Percentiles rank a stretch among this genome's conserved stretches.
Evolutionary conservation across 2,797 vertebrate genomes (phyloP).

Genomic region (Bovichtus diacanthus): DNA sequence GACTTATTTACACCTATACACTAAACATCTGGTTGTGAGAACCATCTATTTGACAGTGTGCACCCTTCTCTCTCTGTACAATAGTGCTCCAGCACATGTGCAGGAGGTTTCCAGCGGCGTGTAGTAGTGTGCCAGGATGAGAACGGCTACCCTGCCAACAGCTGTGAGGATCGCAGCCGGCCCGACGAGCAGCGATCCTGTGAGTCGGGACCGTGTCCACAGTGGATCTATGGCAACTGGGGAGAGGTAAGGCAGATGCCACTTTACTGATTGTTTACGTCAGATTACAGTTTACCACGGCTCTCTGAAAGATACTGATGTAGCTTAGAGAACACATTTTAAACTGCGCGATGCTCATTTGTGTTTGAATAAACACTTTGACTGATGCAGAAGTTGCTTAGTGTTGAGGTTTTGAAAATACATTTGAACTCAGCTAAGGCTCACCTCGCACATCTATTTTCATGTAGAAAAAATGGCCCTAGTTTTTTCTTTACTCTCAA

Average conservation of each 20-base stretch:
- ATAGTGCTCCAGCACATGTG: constrained; percentile 98
- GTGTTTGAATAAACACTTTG: constrained; percentile 12
- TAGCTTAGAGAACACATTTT: constrained; percentile 6
- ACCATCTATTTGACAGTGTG: constrained; percentile 26
- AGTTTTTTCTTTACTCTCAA: background rate
- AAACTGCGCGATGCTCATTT: constrained; percentile 1
- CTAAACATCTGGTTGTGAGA: constrained; percentile 24
- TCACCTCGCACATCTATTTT: constrained; percentile 21
- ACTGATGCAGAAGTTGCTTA: background rate
- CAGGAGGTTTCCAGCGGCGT: constrained; percentile 96
- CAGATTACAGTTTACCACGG: background rate
- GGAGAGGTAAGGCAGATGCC: constrained; percentile 89
- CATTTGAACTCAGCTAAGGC: background rate
- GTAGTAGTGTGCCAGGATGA: constrained; percentile 99
- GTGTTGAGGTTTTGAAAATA: constrained; percentile 9
- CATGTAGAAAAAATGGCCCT: background rate
- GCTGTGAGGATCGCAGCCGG: constrained; percentile 92
- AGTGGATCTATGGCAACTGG: constrained; percentile 97
- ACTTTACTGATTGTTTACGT: constrained; percentile 7
- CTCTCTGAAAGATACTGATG: background rate
- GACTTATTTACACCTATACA: background rate
- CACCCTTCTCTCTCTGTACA: constrained; percentile 41
- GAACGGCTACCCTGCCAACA: constrained; percentile 92
- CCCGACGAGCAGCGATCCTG: constrained; percentile 94
- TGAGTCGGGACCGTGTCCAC: constrained; percentile 96